Evolutionary conservation across 92 coral and sea anemone species (phyloP), one percentile per base, ranked within the genome.

Genomic region (Micromussa lordhowensis): DNA sequence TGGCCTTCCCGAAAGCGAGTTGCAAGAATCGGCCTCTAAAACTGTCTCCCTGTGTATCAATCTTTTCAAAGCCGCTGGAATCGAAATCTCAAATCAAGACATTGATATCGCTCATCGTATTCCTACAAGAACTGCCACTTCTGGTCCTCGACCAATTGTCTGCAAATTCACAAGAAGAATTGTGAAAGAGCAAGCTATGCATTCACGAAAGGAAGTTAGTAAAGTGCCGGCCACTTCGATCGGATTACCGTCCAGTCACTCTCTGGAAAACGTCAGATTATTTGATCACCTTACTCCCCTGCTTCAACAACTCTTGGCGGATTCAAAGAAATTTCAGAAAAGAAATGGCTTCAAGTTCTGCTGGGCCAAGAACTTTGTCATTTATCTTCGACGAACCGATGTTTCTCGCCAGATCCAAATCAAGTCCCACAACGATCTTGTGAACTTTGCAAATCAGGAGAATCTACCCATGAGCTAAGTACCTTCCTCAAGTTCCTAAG

Each of bases 61-160:
- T 68, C 83, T 89, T 17, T 84, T 53, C 79, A 29, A 40, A 75
- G 79, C 79, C 22, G 38, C 73, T 48, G 93, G 93, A 77, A 83
- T 68, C 53, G 81, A 90, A 69, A 72, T 90, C 49, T 44, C 83
- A n/a, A 64, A 76, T 31, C 85, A 81, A 58, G 87, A 88, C 63
- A 82, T 88, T 29, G 90, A 85, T 71, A 90, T 80, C 58, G 90
- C 90, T 17, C 87, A 90, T 63, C 81, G 89, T 76, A 77, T 90
- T 61, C 92, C 92, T 38, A 61, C 44, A 77, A 84, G 89, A 89
- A 84, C 68, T 76, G 89, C 92, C 28, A 75, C 58, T 53, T 53
- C 17, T 53, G 58, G 40, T 36, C 40, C 40, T 36, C 40, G 40
- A 36, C 40, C 40, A 36, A 36, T 36, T 36, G 40, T 36, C 40